Base-by-base conservation (phyloP, 35 echinoderm and acorn worm species). In the Amphiura filiformis region DNA sequence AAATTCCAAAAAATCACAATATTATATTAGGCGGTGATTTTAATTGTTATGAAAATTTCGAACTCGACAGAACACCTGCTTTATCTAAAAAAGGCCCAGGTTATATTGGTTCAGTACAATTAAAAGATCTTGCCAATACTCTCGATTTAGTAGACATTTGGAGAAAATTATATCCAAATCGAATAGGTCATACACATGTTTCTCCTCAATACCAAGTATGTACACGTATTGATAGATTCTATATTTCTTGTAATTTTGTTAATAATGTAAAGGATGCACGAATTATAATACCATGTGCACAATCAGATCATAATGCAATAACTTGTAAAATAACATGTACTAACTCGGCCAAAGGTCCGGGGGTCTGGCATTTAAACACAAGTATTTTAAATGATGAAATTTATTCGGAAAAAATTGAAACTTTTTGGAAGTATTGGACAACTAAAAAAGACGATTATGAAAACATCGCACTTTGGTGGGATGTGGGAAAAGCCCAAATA, bases 291-390 rank as follows among this genome's bases (percentile, higher is more conserved):
- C 17, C 41, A 20, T 84, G 1, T 84, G 40, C 42, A 1, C 32
- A 36, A 15, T 57, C 42, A 33, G 82, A 84, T 36, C 82, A 84
- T 84, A 36, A 37, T 1, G 40, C 36, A 65, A 23, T 84, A 32
- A 84, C 33, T n/a, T 13, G 32, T 13, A n/a, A 14, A 35, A 35
- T 84, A 34, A 0, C 2, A 3, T 35, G 56, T 1, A 26, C 42
- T 13, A 14, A 84, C 32, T 12, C n/a, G 61, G 26, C 0, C 13
- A 17, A 64, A 64, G 13, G n/a, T n/a, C n/a, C n/a, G n/a, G 31
- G 52, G 26, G 34, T 28, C 36, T 84, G 82, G 82, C 52, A 84
- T 57, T 84, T 84, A 34, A 84, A 84, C 36, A 56, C 22, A 23
- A 36, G 17, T 11, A 0, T 84, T 13, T 64, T 42, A 34, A 26